phyloP scores from a whole-genome alignment of 2,113 vertebrate genomes.

The Microtus montanus region DNA sequence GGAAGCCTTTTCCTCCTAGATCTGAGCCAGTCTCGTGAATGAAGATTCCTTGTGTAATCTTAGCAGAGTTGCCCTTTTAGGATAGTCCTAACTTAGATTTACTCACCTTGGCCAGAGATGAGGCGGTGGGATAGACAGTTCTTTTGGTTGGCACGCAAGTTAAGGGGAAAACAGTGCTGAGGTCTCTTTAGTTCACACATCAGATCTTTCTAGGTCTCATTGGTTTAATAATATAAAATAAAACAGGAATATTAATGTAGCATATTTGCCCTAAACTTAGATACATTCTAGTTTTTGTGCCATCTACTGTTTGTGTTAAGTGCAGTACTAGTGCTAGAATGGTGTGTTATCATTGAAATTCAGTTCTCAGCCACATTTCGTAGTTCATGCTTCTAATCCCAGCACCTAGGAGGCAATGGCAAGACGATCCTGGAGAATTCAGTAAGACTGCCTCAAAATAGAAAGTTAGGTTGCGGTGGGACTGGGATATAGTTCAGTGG shows the following conservation, averaged over 20 bases:
- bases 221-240: slow-evolving; percentile 19
- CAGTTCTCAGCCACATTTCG: not conserved
- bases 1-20: slow-evolving; percentile 15
- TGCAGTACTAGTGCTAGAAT: not conserved
- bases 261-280: not conserved
- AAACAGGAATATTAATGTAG: not conserved
- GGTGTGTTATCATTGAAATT: not conserved
- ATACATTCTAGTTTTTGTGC: not conserved
- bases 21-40: not conserved
- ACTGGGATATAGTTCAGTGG: not conserved
- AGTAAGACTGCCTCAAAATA: not conserved
- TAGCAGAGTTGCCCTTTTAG: slow-evolving; percentile 25
- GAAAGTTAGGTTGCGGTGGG: not conserved
- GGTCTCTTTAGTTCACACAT: not conserved
- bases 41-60: not conserved
- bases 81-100: slow-evolving; percentile 14
- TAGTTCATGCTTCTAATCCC: not conserved
- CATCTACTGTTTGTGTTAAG: not conserved
- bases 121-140: not conserved
- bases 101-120: slow-evolving; percentile 30
- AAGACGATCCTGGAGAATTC: not conserved
- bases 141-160: not conserved
- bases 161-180: not conserved
- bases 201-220: slow-evolving; percentile 34
- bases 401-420: not conserved